Base-by-base conservation (phyloP, 2,113 vertebrate genomes). In the Xiphias gladius region DNA sequence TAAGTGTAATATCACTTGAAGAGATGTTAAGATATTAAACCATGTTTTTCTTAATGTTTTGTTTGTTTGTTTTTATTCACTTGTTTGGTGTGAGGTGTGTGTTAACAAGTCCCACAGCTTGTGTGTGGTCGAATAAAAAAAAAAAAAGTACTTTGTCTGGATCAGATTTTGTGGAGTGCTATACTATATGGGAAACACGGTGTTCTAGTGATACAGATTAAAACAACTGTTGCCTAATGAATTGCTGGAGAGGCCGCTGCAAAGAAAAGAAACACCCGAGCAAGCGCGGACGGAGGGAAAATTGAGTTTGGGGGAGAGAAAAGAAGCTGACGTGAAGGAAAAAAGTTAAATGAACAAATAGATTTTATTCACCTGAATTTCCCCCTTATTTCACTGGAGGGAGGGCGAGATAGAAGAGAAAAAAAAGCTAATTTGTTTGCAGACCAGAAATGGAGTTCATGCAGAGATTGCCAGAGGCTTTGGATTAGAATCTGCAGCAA, bases 1-100 rank as follows among this genome's bases (percentile, higher is more conserved):
- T 85, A 85, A 87, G 90, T 90, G 87, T 79, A 93, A 92, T 88
- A 92, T 93, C 83, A 88, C 84, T 91, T 86, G 76, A 94, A 89
- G 86, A 83, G 57, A 91, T 83, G 83, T 85, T 88, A 79, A 84
- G 73, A 90, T 91, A 93, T 89, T 57, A 88, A 88, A 93, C 20
- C 37, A 35, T 32, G 26, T 13, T 79, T 30, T 43, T 62, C 52
- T 72, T 76, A 2, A 8, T 69, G 73, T 76, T 86, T 82, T 86
- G 72, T 88, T 88, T 86, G 82, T 71, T 76, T 79, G 54, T 28
- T 78, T 70, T 69, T 74, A 69, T 67, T 77, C 78, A 30, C 58
- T 84, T 82, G 73, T 80, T 80, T 63, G 68, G 68, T 77, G 89
- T 59, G 76, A 89, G 83, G 70, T 81, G 84, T 52, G 35, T 13